Conservation (phyloP, 2,888 invertebrate genomes). For the Eupithecia subfuscata region DNA sequence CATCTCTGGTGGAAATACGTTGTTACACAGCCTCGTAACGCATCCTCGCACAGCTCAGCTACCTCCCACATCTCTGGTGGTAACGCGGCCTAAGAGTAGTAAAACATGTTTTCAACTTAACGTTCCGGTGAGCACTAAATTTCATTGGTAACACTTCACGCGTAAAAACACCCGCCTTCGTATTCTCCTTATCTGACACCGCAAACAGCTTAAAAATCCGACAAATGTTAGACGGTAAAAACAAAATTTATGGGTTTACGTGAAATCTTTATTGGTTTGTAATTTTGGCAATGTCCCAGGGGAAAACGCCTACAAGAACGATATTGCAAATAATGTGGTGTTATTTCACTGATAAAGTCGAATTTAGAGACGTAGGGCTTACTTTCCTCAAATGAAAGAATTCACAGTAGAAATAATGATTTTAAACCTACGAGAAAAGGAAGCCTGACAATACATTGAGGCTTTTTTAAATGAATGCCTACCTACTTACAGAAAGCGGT, state of each 20-base stretch:
- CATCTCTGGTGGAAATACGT: too few species aligned
- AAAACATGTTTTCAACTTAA: neutral
- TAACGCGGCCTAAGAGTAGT: neutral
- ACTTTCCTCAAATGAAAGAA: neutral
- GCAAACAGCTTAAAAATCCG: constrained; percentile 24
- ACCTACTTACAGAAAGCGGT: neutral
- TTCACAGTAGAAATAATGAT: neutral
- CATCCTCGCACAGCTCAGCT: too few species aligned
- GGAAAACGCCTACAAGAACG: constrained; percentile 14
- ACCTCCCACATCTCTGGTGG: too few species aligned
- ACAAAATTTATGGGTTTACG: constrained; percentile 32
- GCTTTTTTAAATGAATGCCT: neutral
- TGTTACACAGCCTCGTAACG: too few species aligned
- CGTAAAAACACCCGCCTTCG: neutral
- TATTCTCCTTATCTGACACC: constrained; percentile 15
- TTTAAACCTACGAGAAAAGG: neutral
- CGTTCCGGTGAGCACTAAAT: constrained; percentile 1
- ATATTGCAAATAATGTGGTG: constrained; percentile 12
- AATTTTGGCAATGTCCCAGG: constrained; percentile 36
- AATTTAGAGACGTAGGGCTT: neutral
- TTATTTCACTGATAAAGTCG: neutral
- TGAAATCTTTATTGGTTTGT: constrained; percentile 38
- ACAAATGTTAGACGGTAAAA: constrained; percentile 30
- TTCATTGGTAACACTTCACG: neutral
- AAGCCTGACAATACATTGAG: neutral